Conservation (phyloP, 2,888 invertebrate species). For the Crepidodera aurea region DNA sequence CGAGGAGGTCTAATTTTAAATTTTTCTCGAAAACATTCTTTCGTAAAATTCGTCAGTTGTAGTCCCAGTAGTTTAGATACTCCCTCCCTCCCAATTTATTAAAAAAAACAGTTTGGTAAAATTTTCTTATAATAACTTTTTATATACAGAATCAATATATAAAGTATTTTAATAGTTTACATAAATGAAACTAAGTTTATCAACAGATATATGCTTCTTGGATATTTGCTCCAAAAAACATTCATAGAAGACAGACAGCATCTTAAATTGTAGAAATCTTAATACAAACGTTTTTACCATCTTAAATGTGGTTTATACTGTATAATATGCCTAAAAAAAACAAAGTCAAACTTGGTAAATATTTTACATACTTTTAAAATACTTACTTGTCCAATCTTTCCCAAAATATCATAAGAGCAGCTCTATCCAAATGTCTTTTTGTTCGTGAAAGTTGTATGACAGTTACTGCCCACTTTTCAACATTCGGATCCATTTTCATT, state of each 20-base stretch:
- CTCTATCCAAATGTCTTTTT: conserved; percentile 96
- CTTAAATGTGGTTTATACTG: conserved; percentile 88
- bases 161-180: not conserved
- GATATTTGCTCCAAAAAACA: not conserved
- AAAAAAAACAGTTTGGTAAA: no score
- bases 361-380: not conserved
- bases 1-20: no score
- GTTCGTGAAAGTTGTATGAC: conserved; percentile 90
- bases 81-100: no score
- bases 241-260: not conserved
- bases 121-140: not conserved
- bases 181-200: not conserved
- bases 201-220: not conserved
- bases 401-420: conserved; percentile 96
- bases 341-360: conserved; percentile 34
- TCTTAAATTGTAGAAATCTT: not conserved
- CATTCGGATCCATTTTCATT: conserved; percentile 93
- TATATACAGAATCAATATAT: not conserved
- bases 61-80: no score
- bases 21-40: no score
- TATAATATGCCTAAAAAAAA: conserved; percentile 80
- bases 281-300: conserved; percentile 62
- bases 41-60: no score
- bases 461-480: conserved; percentile 96
- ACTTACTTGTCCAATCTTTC: conserved; percentile 92